These are phyloP conservation scores for Caenorhabditis panamensis DNA, from an alignment of 2,888 invertebrate genomes.

Conservation along the genomic window DNA sequence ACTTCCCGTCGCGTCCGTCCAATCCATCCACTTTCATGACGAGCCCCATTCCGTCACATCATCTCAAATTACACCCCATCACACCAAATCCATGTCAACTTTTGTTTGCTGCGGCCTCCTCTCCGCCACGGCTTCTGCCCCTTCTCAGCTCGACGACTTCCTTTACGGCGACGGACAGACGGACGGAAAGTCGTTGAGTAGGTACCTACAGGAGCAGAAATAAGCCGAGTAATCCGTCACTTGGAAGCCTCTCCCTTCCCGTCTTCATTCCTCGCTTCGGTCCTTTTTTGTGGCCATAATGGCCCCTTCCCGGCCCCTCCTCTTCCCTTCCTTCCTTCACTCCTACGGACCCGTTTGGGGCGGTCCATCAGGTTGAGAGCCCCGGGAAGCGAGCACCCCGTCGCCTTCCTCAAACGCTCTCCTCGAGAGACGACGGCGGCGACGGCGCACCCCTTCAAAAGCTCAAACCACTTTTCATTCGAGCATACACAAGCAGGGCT, in stretches of 20 bases:
- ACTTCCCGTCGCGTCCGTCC: slow-evolving; percentile 7
- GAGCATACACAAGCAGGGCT: slow-evolving; percentile 37
- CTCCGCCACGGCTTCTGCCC: not conserved
- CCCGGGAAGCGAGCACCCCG: slow-evolving; percentile 1
- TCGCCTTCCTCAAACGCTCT: slow-evolving; percentile 6
- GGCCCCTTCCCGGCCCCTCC: slow-evolving; percentile 25
- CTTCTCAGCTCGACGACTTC: not conserved
- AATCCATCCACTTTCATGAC: slow-evolving; percentile 39
- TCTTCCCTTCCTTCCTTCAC: slow-evolving; percentile 31
- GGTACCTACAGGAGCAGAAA: slow-evolving; percentile 24
- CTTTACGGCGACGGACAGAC: not conserved
- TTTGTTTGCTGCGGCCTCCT: slow-evolving; percentile 22
- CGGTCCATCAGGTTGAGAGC: slow-evolving; percentile 36
- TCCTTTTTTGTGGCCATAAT: slow-evolving; percentile 19
- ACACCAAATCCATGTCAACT: slow-evolving; percentile 44
- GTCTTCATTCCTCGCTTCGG: slow-evolving; percentile 17
- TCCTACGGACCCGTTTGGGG: slow-evolving; percentile 21
- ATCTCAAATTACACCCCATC: slow-evolving; percentile 56
- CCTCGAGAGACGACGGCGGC: not conserved
- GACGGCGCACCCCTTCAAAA: slow-evolving; percentile 28
- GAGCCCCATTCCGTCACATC: slow-evolving; percentile 50
- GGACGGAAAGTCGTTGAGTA: slow-evolving; percentile 7
- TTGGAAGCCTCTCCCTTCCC: slow-evolving; percentile 26
- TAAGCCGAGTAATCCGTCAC: slow-evolving; percentile 31
- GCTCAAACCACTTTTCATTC: slow-evolving; percentile 60